Evolutionary conservation across 2,113 vertebrate species (phyloP).

Genomic region (Alexandromys fortis): DNA sequence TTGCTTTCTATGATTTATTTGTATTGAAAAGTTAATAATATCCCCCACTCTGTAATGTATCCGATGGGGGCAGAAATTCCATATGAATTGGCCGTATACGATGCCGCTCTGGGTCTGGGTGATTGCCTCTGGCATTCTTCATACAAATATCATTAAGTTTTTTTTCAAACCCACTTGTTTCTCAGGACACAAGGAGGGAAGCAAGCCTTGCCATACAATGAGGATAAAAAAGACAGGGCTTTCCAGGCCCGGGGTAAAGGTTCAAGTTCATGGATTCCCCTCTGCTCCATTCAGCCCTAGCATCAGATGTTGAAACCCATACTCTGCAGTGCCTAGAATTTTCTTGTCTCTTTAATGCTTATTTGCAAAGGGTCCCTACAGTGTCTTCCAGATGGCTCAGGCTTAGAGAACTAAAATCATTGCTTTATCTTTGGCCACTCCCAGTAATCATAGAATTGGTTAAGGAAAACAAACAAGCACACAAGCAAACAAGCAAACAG

Average conservation of each 20-base stretch:
- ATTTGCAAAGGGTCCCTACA: neutral
- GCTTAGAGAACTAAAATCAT: constrained; percentile 19
- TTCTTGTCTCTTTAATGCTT: neutral
- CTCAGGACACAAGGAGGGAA: neutral
- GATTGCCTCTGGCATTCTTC: neutral
- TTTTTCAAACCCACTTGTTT: neutral
- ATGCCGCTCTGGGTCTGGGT: neutral
- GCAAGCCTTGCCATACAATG: too few species aligned
- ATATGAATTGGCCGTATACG: neutral
- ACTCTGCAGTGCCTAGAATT: neutral
- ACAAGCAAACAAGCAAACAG: neutral
- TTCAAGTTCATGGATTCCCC: neutral
- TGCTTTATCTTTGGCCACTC: constrained; percentile 33
- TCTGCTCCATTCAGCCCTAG: neutral
- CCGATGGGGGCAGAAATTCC: neutral
- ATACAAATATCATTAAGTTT: neutral
- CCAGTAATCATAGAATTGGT: neutral
- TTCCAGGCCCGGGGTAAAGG: neutral
- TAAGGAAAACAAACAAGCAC: neutral
- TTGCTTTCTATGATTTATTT: neutral
- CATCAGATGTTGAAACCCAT: neutral
- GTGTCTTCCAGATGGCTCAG: neutral
- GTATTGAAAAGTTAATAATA: neutral
- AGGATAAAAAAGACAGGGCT: neutral
- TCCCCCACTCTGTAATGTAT: neutral